A percentile compares a stretch with the other conserved stretches of the same genome.
Conservation (phyloP, 2,888 invertebrate species). For the Hemistola chrysoprasaria region DNA sequence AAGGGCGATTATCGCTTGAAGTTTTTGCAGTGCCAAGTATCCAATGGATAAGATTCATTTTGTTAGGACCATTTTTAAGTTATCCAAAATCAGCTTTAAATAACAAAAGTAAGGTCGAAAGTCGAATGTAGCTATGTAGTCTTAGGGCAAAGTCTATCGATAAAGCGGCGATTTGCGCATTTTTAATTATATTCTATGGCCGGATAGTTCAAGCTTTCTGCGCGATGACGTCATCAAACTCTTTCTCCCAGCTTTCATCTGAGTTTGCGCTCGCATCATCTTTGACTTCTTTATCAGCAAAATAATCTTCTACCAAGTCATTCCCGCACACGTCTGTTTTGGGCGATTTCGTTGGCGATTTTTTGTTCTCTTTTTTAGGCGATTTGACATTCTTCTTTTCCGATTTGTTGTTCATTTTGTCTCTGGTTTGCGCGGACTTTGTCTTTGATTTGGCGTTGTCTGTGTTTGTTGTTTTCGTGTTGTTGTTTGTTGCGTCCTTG, state of each 20-base stretch:
- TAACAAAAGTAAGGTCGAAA: no score
- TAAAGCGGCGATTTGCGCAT: conserved; percentile 9
- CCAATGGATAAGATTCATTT: no score
- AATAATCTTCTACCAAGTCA: conserved; percentile 78
- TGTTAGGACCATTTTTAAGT: no score
- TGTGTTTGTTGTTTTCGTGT: conserved; percentile 49
- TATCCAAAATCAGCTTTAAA: no score
- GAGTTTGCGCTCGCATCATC: conserved; percentile 78
- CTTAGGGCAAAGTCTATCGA: background rate
- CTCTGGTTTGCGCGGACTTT: conserved; percentile 51
- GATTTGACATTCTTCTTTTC: conserved; percentile 16
- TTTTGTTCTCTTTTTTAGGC: conserved; percentile 23
- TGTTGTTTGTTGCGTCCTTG: conserved; percentile 61
- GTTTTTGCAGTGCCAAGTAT: no score
- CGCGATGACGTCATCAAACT: conserved; percentile 77
- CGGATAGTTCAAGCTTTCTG: conserved; percentile 57
- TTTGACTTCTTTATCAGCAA: conserved; percentile 68
- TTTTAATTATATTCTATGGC: conserved; percentile 32
- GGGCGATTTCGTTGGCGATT: conserved; percentile 37
- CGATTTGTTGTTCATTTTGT: conserved; percentile 49
- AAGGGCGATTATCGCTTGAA: no score
- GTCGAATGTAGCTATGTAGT: no score
- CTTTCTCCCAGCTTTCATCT: conserved; percentile 84
- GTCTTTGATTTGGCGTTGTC: conserved; percentile 36
- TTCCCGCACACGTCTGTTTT: conserved; percentile 73